Base-by-base conservation (phyloP, 2,797 vertebrate species). In the Aulostomus chinensis region DNA sequence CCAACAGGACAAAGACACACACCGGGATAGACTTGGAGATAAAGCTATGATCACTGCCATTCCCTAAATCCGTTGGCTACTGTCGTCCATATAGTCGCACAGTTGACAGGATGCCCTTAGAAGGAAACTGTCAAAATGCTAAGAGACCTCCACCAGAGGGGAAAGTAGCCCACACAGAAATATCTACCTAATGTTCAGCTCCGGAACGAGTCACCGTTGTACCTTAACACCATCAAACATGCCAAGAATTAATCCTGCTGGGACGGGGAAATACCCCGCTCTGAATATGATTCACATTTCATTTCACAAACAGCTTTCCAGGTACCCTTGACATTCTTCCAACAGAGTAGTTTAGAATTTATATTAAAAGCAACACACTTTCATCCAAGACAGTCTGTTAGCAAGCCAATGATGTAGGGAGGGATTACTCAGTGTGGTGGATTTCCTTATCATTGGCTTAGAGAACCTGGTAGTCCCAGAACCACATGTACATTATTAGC, bases 291-390 rank as follows among this genome's bases (percentile, higher is more conserved):
- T 64, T 71, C 48, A 35, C 52, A 73, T 78, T 86, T 70, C 51
- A 62, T 55, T 48, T 60, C 58, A 24, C 57, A 76, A 83, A 68
- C 46, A 42, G 68, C 60, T 80, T 80, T 82, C 66, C 78, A 86
- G 74, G 78, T 54, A 62, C 55, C 56, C 60, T 86, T 75, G 80
- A 76, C 28, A 4, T 40, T 13, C 37, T 87, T 78, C 83, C 75
- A 76, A 77, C 49, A 22, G 53, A 68, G 53, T 38, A 54, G 63
- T 76, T 78, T 28, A 33, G 39, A 46, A 63, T 74, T 28, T 30
- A 55, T 42, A 63, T 52, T 29, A 41, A 57, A 61, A 74, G 58
- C 43, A 24, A 32, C 16, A 15, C 26, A 53, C 58, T 57, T 69
- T 70, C 54, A 68, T 56, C 48, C 11, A 8, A 36, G 28, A 60